Conservation (phyloP, 2,113 vertebrate species). For the Chamaea fasciata region DNA sequence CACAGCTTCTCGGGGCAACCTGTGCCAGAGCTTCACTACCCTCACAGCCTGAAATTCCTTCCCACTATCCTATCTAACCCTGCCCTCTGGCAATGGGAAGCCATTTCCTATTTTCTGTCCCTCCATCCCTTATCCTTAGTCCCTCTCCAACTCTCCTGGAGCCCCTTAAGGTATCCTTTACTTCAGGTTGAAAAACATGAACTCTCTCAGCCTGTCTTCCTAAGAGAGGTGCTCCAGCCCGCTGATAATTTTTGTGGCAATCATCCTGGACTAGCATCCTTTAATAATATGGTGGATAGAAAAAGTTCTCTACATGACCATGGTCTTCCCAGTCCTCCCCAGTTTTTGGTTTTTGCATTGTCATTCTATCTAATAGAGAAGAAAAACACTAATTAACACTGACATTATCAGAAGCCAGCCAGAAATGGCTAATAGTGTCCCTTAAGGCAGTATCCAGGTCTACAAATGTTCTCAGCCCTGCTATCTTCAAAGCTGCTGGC, state of each 20-base stretch:
- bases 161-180: neutral
- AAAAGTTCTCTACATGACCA: neutral
- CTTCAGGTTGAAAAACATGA: neutral
- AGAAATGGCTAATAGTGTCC: neutral
- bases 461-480: neutral
- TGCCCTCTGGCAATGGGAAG: neutral
- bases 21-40: neutral
- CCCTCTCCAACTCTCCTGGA: neutral
- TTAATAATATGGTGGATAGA: neutral
- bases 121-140: rapidly evolving
- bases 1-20: neutral
- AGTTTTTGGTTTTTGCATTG: neutral
- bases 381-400: neutral
- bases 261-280: neutral
- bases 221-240: neutral
- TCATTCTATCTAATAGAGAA: neutral
- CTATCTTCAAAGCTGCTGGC: neutral
- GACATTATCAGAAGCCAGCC: neutral
- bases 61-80: no score
- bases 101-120: rapidly evolving
- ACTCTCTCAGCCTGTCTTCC: neutral
- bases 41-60: neutral
- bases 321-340: neutral
- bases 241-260: neutral
- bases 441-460: neutral